These are phyloP conservation scores for Montipora foliosa DNA, from an alignment of 64 coral and sea anemone genomes.

Conservation along the genomic window DNA sequence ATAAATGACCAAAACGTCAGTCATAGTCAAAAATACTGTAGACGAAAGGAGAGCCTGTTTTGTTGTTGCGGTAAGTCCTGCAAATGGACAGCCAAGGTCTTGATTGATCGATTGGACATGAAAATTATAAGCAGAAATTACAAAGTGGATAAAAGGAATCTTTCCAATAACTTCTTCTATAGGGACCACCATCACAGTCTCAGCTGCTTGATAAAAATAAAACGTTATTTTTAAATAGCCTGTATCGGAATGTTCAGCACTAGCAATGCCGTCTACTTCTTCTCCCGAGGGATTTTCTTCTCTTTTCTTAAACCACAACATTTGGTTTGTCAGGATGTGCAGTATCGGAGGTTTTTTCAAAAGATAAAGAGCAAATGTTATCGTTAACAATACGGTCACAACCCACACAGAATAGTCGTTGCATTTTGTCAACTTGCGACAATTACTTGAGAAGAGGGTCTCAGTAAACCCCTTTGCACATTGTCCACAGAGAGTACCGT, in stretches of 20 bases:
- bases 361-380: slow-evolving; percentile 48
- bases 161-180: neutral
- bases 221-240: slow-evolving; percentile 63
- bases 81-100: slow-evolving; percentile 21
- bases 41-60: slow-evolving; percentile 38
- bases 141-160: neutral
- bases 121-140: slow-evolving; percentile 45
- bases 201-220: slow-evolving; percentile 65
- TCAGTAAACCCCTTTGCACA: slow-evolving; percentile 33
- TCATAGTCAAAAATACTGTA: slow-evolving; percentile 3
- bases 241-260: neutral
- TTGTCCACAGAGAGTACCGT: slow-evolving; percentile 47
- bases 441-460: slow-evolving; percentile 25
- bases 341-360: slow-evolving; percentile 38
- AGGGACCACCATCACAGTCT: slow-evolving; percentile 30
- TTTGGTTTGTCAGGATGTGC: neutral
- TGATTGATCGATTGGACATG: neutral
- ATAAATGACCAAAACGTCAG: slow-evolving; percentile 8
- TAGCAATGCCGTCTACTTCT: neutral
- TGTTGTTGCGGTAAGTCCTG: slow-evolving; percentile 19
- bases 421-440: neutral
- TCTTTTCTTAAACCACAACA: neutral
- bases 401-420: slow-evolving; percentile 54
- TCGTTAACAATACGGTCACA: neutral
- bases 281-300: neutral